These are phyloP conservation scores for Periophthalmodon schlosseri DNA, from an alignment of 2,113 vertebrate genomes.

Conservation along the genomic window DNA sequence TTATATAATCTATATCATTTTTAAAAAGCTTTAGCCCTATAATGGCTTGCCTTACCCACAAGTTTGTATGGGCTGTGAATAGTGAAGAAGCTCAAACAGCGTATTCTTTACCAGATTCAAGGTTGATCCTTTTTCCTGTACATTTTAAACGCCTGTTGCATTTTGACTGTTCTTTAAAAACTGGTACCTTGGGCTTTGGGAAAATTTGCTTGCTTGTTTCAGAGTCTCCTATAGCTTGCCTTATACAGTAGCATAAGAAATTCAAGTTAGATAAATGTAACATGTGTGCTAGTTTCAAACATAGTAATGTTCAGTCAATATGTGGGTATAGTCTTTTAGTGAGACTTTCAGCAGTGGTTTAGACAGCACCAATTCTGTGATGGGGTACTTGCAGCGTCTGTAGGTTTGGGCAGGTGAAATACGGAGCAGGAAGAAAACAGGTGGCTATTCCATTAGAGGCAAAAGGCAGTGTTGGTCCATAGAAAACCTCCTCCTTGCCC, in stretches of 20 bases:
- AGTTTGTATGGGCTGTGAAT: conserved; percentile 4
- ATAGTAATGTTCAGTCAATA: conserved; percentile 6
- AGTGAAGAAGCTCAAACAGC: neutral
- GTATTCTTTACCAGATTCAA: neutral
- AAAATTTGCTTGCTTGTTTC: conserved; percentile 34
- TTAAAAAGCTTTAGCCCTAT: conserved; percentile 28
- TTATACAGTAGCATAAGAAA: conserved; percentile 26
- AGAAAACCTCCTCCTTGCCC: conserved; percentile 97
- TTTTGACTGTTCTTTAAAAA: conserved; percentile 22
- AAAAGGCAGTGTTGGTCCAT: conserved; percentile 93
- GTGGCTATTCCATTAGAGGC: conserved; percentile 95
- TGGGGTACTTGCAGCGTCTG: conserved; percentile 95
- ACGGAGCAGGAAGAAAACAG: conserved; percentile 93
- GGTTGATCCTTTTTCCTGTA: conserved; percentile 16
- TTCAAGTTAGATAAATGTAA: conserved; percentile 18
- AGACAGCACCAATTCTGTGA: conserved; percentile 86
- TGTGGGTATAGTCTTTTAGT: neutral
- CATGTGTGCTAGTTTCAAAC: neutral
- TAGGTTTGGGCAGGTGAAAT: conserved; percentile 92
- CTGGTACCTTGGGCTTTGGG: conserved; percentile 24
- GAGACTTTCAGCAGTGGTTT: conserved; percentile 6
- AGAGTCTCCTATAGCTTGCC: conserved; percentile 34
- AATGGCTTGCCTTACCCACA: conserved; percentile 21
- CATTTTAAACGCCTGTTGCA: neutral
- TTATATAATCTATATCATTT: conserved; percentile 11